Percentiles rank a stretch among this genome's conserved stretches.
Evolutionary conservation across 2,113 vertebrate genomes (phyloP).

Genomic region (Catharus minimus): DNA sequence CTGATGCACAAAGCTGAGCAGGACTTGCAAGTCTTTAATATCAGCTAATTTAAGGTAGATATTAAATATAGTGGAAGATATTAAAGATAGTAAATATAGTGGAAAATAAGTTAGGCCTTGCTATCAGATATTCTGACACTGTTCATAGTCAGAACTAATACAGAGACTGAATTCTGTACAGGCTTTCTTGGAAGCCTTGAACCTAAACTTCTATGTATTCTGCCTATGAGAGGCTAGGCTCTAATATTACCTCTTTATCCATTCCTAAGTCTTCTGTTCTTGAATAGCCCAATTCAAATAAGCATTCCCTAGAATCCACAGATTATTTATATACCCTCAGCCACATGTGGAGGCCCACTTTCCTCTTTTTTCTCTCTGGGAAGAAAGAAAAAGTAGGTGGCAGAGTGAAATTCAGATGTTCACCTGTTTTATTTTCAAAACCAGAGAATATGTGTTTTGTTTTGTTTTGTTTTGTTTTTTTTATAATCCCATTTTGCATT

Average conservation of each 20-base stretch:
- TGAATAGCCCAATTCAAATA: neutral
- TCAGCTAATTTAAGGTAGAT: neutral
- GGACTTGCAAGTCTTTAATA: neutral
- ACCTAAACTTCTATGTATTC: neutral
- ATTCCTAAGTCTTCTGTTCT: neutral
- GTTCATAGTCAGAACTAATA: neutral
- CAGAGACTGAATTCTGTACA: neutral
- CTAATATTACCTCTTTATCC: neutral
- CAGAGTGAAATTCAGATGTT: neutral
- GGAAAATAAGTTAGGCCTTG: neutral
- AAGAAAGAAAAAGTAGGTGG: neutral
- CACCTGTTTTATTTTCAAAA: neutral
- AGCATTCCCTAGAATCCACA: neutral
- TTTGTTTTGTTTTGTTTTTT: no score
- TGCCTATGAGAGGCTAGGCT: neutral
- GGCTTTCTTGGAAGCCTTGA: neutral
- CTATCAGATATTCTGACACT: neutral
- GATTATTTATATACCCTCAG: neutral
- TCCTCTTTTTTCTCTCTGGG: neutral
- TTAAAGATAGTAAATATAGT: no score
- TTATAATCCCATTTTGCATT: neutral
- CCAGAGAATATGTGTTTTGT: neutral
- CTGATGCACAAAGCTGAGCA: neutral
- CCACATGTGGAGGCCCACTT: neutral
- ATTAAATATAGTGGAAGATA: neutral